Percentiles rank a stretch among this genome's conserved stretches.
These are phyloP conservation scores for Dreissena polymorpha DNA, from an alignment of 1,140 invertebrate species.

Conservation along the genomic window DNA sequence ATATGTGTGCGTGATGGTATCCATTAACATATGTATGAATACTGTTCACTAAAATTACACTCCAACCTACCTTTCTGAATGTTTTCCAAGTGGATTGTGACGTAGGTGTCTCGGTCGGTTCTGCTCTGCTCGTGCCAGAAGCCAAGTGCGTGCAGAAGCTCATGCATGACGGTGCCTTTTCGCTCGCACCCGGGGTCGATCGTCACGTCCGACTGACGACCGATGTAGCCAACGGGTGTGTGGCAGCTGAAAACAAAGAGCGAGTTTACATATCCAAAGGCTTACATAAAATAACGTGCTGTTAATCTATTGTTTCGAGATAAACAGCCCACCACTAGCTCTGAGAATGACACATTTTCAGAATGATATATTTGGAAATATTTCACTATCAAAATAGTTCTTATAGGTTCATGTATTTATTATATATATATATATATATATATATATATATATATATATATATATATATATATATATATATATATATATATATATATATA, in stretches of 20 bases:
- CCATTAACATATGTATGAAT: neutral
- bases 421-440: too few relatives aligned
- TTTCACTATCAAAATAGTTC: too few relatives aligned
- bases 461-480: too few relatives aligned
- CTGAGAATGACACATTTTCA: too few relatives aligned
- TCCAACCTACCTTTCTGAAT: constrained; percentile 68
- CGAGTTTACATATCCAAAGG: neutral
- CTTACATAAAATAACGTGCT: too few relatives aligned
- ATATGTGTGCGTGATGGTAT: too few relatives aligned
- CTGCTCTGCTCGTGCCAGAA: constrained; percentile 79
- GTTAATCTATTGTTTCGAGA: too few relatives aligned
- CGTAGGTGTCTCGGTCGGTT: constrained; percentile 76
- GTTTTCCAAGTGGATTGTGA: constrained; percentile 75
- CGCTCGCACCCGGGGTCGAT: constrained; percentile 66
- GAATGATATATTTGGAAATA: too few relatives aligned
- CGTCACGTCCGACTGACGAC: constrained; percentile 56
- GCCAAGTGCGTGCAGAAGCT: constrained; percentile 73
- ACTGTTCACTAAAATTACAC: neutral
- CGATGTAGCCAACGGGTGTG: constrained; percentile 63
- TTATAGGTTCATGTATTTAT: too few relatives aligned
- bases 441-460: too few relatives aligned
- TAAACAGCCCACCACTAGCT: too few relatives aligned
- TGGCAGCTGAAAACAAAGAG: constrained; percentile 56
- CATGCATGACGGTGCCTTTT: constrained; percentile 74
- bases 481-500: too few relatives aligned